Conservation (phyloP, 1,140 invertebrate genomes). For the Arctopsyche grandis region DNA sequence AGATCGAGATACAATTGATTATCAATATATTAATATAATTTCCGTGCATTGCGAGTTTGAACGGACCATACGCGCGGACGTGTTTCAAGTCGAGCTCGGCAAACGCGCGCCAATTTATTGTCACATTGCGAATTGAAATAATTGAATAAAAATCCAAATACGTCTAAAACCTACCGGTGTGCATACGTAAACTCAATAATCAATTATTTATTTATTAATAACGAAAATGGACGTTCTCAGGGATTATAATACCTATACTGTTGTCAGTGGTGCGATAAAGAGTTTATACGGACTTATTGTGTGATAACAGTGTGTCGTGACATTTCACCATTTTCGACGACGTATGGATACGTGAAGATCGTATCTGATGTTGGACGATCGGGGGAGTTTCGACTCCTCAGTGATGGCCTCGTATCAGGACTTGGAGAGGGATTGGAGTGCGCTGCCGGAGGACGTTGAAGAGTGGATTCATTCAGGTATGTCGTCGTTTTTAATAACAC, state of each 20-base stretch:
- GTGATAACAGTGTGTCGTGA: no score
- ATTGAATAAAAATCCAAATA: no score
- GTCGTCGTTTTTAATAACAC: not conserved
- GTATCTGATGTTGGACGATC: slow-evolving; percentile 8
- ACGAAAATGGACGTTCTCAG: not conserved
- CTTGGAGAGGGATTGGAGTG: slow-evolving; percentile 12
- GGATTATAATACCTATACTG: no score
- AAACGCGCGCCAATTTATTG: not conserved
- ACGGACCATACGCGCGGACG: not conserved
- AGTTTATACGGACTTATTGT: no score
- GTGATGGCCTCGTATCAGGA: not conserved
- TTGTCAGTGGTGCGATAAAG: no score
- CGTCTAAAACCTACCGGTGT: no score
- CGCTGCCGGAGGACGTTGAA: not conserved
- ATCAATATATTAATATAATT: not conserved
- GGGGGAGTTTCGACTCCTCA: not conserved
- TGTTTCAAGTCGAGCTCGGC: no score
- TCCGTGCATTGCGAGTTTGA: not conserved
- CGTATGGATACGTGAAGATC: no score
- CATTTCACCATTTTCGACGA: no score
- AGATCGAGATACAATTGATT: not conserved
- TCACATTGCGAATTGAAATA: no score
- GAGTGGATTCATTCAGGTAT: slow-evolving; percentile 22
- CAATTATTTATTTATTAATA: no score
- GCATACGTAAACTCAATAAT: no score